Percentiles rank a stretch among this genome's conserved stretches.
Evolutionary conservation across 1,140 invertebrate species (phyloP).

Genomic region (Parasteatoda tepidariorum): DNA sequence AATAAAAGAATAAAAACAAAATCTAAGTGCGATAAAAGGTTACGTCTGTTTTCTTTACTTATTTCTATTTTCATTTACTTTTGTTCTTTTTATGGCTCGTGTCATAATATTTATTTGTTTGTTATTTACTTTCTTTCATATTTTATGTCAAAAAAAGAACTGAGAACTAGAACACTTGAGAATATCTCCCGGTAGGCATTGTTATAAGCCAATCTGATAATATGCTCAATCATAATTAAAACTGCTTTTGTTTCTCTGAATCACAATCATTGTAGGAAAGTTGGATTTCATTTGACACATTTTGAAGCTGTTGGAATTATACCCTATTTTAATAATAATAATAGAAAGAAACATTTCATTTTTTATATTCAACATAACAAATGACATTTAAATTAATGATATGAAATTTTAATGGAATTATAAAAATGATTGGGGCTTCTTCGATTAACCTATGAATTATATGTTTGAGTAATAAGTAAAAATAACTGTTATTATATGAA

Average conservation of each 20-base stretch:
- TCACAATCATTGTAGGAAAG: too few relatives aligned
- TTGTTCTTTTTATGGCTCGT: not conserved
- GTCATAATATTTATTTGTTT: not conserved
- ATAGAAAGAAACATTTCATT: too few relatives aligned
- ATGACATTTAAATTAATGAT: too few relatives aligned
- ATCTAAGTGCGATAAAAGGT: conserved; percentile 16
- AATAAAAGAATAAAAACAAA: not conserved
- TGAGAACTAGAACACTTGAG: not conserved
- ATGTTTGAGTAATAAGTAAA: too few relatives aligned
- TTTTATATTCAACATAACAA: too few relatives aligned
- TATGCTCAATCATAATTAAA: not conserved
- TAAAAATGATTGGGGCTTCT: too few relatives aligned
- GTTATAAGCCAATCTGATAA: not conserved
- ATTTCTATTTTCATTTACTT: not conserved
- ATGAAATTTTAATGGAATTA: too few relatives aligned
- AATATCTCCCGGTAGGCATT: not conserved
- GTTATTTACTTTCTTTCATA: not conserved
- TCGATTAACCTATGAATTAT: too few relatives aligned
- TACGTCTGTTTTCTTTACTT: not conserved
- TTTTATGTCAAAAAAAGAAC: not conserved
- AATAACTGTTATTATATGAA: too few relatives aligned
- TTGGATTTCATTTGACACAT: too few relatives aligned
- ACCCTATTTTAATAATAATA: too few relatives aligned
- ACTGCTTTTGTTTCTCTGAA: not conserved
- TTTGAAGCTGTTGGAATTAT: too few relatives aligned